phyloP scores from a whole-genome alignment of 2,113 vertebrate genomes.

The Cyprichromis sp. region DNA sequence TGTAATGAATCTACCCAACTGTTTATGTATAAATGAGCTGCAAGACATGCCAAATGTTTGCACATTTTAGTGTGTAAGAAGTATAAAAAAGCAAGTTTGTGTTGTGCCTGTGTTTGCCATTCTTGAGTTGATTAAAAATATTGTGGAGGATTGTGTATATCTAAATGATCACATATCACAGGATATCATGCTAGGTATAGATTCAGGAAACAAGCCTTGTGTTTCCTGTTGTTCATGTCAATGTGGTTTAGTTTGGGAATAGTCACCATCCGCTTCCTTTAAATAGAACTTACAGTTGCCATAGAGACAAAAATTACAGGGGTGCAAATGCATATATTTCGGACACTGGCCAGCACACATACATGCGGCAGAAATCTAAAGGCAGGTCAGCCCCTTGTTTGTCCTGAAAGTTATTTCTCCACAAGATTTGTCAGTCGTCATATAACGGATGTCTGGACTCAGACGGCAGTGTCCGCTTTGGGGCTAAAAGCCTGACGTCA shows the following conservation, averaged over 20 bases:
- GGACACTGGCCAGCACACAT: not conserved
- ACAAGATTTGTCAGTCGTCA: not conserved
- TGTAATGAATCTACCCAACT: not conserved
- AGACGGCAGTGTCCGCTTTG: not conserved
- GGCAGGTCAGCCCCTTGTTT: not conserved
- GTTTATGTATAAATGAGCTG: not conserved
- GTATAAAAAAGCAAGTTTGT: not conserved
- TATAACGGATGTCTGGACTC: not conserved
- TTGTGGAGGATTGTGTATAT: not conserved
- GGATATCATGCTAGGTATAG: not conserved
- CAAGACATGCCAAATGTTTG: not conserved
- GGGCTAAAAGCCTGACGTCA: conserved; percentile 24
- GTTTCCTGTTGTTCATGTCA: not conserved
- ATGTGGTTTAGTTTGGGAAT: not conserved
- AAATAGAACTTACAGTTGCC: conserved; percentile 41
- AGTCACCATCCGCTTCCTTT: not conserved
- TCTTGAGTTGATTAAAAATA: not conserved
- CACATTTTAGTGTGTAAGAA: not conserved
- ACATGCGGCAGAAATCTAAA: not conserved
- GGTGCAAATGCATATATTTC: not conserved
- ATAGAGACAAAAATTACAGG: conserved; percentile 30
- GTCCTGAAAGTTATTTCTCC: not conserved
- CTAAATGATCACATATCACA: not conserved
- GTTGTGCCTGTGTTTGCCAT: not conserved
- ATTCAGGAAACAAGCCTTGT: not conserved